These are phyloP conservation scores for Mycalesis mineus DNA, from an alignment of 2,888 invertebrate genomes.

Conservation along the genomic window DNA sequence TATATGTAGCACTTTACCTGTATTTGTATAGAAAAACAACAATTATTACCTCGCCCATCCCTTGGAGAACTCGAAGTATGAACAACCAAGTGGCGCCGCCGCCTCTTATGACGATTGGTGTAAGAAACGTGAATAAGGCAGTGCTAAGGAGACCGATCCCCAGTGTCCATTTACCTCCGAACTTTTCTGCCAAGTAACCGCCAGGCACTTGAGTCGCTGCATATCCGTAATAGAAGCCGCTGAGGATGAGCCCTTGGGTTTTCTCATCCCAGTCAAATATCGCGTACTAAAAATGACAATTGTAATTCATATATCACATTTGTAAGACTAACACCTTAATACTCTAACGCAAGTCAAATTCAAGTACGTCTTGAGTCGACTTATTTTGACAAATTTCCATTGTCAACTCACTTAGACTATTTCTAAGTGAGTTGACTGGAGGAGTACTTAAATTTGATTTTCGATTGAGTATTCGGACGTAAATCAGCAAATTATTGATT, in stretches of 20 bases:
- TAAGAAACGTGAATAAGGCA: slow-evolving; percentile 87
- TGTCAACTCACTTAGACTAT: no score
- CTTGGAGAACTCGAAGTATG: slow-evolving; percentile 82
- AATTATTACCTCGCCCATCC: slow-evolving; percentile 82
- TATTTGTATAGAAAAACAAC: background rate
- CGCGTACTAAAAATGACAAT: slow-evolving; percentile 48
- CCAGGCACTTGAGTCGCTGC: slow-evolving; percentile 90
- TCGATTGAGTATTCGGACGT: no score
- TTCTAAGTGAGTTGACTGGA: no score
- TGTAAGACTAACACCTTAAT: no score
- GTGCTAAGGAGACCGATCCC: slow-evolving; percentile 89
- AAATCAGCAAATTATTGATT: no score
- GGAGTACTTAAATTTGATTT: no score
- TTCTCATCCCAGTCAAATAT: slow-evolving; percentile 82
- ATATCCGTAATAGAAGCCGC: slow-evolving; percentile 92
- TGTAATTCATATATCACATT: background rate
- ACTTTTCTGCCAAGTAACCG: slow-evolving; percentile 87
- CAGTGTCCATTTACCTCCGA: slow-evolving; percentile 92
- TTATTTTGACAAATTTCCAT: no score
- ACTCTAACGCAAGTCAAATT: no score
- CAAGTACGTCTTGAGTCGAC: no score
- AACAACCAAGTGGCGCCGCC: slow-evolving; percentile 77
- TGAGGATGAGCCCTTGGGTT: slow-evolving; percentile 86
- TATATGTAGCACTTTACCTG: background rate
- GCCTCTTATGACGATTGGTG: slow-evolving; percentile 82